These are phyloP conservation scores for Limnodromus scolopaceus DNA, from an alignment of 2,797 vertebrate genomes.

Conservation along the genomic window DNA sequence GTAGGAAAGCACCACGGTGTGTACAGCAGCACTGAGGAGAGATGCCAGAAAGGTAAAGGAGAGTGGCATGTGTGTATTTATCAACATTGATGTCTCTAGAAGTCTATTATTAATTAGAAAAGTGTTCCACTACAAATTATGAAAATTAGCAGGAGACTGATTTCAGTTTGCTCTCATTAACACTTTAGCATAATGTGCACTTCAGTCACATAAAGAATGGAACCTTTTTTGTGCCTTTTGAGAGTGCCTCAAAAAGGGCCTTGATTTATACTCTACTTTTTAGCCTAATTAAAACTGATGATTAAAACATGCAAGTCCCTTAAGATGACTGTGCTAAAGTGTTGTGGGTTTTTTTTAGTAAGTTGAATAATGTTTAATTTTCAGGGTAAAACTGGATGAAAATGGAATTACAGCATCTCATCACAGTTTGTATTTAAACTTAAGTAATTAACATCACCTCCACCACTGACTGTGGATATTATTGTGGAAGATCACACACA, in stretches of 20 bases:
- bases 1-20: not conserved
- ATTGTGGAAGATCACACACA: not conserved
- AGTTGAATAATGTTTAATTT: constrained; percentile 35
- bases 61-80: not conserved
- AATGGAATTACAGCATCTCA: not conserved
- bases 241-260: constrained; percentile 45
- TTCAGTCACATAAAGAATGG: constrained; percentile 54
- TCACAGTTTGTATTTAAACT: constrained; percentile 2
- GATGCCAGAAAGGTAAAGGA: not conserved
- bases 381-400: constrained; percentile 11
- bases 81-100: constrained; percentile 25
- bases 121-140: constrained; percentile 51
- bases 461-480: not conserved
- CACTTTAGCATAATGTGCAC: not conserved
- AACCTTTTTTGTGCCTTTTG: constrained; percentile 40
- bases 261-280: constrained; percentile 59
- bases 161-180: constrained; percentile 59
- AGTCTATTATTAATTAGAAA: constrained; percentile 60
- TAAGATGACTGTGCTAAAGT: constrained; percentile 49
- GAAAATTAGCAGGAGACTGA: constrained; percentile 45
- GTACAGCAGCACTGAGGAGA: not conserved
- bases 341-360: not conserved
- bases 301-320: constrained; percentile 57
- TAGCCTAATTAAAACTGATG: constrained; percentile 67
- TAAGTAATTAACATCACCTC: not conserved